Evolutionary conservation across 2,797 vertebrate genomes (phyloP).

Genomic region (Darevskia nairensis): DNA sequence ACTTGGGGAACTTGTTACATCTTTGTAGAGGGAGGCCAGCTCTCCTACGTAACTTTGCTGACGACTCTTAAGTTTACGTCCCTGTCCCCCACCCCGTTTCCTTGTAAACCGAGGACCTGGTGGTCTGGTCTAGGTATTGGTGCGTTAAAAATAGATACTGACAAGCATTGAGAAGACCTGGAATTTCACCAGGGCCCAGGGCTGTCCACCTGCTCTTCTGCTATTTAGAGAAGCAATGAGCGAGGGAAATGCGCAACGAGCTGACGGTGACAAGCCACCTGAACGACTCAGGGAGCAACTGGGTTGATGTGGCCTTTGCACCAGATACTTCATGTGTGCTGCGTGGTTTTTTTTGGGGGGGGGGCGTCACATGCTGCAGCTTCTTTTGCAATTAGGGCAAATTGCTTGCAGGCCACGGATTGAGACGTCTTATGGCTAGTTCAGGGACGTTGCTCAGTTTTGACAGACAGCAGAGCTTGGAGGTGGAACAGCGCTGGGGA

Average conservation of each 20-base stretch:
- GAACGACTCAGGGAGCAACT: not conserved
- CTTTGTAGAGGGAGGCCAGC: no score
- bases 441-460: not conserved
- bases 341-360: not conserved
- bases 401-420: no score
- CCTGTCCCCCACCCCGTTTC: no score
- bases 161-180: no score
- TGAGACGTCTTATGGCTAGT: no score
- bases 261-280: no score
- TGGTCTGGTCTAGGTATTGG: not conserved
- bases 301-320: not conserved
- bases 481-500: no score
- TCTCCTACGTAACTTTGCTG: not conserved
- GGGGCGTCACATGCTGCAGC: not conserved
- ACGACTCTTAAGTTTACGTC: not conserved
- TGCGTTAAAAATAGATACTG: not conserved
- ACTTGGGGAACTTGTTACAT: not conserved
- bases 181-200: not conserved
- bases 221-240: not conserved
- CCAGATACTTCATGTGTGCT: not conserved
- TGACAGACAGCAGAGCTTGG: not conserved
- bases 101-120: not conserved
- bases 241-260: accelerated
- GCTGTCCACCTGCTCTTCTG: not conserved
- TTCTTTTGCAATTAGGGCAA: no score